Percentiles rank a stretch among this genome's conserved stretches.
Evolutionary conservation across 2,797 vertebrate genomes (phyloP).

Genomic region (Nyctibius grandis): DNA sequence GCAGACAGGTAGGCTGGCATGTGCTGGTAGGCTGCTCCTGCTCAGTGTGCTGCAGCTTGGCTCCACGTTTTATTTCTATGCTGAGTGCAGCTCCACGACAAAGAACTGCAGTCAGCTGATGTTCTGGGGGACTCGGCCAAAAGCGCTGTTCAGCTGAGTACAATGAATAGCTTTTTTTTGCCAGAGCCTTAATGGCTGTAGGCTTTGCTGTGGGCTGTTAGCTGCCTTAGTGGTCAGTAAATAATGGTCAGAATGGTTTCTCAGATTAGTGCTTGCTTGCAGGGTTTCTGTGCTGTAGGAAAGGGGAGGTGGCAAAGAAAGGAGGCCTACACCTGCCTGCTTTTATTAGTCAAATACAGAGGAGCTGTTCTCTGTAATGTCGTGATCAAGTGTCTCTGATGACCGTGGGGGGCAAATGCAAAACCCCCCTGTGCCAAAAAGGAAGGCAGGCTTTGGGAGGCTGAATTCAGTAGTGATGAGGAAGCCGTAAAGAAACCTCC

Average conservation of each 20-base stretch:
- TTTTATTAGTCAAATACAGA: not conserved
- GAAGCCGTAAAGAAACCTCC: not conserved
- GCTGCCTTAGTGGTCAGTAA: slow-evolving; percentile 13
- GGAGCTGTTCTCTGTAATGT: not conserved
- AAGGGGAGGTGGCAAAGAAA: not conserved
- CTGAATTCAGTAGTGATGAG: not conserved
- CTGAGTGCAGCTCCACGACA: not conserved
- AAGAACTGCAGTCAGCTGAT: not conserved
- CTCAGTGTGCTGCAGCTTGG: no score
- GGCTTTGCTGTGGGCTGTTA: slow-evolving; percentile 17
- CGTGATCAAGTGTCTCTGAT: not conserved
- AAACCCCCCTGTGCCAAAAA: not conserved
- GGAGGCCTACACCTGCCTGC: not conserved
- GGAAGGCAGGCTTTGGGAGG: not conserved
- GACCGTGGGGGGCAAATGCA: not conserved
- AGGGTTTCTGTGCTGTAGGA: not conserved
- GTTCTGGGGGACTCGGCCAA: not conserved
- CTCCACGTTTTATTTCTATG: not conserved
- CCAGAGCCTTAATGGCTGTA: not conserved
- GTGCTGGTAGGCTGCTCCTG: not conserved
- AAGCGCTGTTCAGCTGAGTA: not conserved
- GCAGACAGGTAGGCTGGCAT: not conserved
- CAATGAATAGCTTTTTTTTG: not conserved
- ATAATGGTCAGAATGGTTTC: slow-evolving; percentile 33
- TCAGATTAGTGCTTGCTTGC: not conserved